Evolutionary conservation across 2,113 vertebrate genomes (phyloP).

Genomic region (Periophthalmodon schlosseri): DNA sequence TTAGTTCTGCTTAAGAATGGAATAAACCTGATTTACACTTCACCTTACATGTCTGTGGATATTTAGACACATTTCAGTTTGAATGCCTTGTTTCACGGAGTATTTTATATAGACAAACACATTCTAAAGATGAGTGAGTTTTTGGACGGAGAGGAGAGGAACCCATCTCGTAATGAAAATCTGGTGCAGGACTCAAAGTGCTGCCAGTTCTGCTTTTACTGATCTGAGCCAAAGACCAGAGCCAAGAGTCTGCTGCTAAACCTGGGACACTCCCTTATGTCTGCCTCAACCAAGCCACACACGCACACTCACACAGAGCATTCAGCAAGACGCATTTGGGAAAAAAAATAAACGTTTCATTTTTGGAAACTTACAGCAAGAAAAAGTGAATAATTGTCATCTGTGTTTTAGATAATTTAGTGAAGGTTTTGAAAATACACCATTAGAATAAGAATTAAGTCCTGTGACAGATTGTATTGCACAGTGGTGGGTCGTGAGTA

Average conservation of each 20-base stretch:
- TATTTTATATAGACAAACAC: conserved; percentile 8
- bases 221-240: conserved; percentile 31
- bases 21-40: neutral
- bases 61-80: neutral
- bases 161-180: conserved; percentile 68
- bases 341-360: too few relatives aligned
- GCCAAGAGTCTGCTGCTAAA: conserved; percentile 40
- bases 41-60: neutral
- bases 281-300: neutral
- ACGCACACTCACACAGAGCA: neutral
- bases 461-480: too few relatives aligned
- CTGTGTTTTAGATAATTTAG: too few relatives aligned
- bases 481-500: too few relatives aligned
- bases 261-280: neutral
- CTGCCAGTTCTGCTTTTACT: conserved; percentile 66
- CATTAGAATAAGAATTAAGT: too few relatives aligned
- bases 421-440: too few relatives aligned
- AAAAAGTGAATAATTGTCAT: too few relatives aligned
- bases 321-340: too few relatives aligned
- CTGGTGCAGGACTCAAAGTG: conserved; percentile 47
- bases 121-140: conserved; percentile 15
- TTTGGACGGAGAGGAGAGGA: conserved; percentile 40
- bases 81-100: neutral
- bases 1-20: neutral
- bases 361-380: too few relatives aligned